Percentiles rank a stretch among this genome's conserved stretches.
Evolutionary conservation across 2,888 invertebrate genomes (phyloP).

Genomic region (Tipula lateralis): DNA sequence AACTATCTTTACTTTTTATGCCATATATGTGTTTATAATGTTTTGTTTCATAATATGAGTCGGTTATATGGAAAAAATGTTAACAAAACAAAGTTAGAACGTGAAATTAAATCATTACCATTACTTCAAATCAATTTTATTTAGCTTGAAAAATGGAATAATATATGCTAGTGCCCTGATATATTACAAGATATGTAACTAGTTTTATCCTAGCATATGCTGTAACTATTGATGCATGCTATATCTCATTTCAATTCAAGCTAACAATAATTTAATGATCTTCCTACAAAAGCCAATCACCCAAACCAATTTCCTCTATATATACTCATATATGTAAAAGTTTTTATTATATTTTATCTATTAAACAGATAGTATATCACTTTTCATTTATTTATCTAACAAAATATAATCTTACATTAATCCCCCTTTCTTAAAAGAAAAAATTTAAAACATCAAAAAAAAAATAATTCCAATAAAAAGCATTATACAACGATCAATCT

Average conservation of each 20-base stretch:
- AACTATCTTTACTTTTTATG: neutral
- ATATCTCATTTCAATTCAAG: neutral
- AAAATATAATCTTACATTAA: constrained; percentile 3
- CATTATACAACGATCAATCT: neutral
- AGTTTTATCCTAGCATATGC: neutral
- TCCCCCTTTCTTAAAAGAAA: neutral
- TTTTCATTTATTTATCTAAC: neutral
- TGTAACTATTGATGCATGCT: neutral
- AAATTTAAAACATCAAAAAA: neutral
- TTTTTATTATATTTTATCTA: neutral
- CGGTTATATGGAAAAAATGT: neutral
- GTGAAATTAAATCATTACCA: neutral
- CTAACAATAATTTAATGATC: neutral
- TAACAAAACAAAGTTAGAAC: too few species aligned
- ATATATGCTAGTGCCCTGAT: neutral
- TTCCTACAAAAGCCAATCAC: neutral
- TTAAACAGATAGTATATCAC: constrained; percentile 1
- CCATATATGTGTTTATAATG: neutral
- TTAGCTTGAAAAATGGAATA: neutral
- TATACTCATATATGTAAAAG: too few species aligned
- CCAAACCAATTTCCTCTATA: neutral
- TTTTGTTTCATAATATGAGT: neutral
- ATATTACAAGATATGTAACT: neutral
- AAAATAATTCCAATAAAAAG: neutral
- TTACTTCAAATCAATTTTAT: neutral